Percentiles rank a stretch among this genome's conserved stretches.
phyloP scores from a whole-genome alignment of 2,113 vertebrate genomes.

The Eulacestoma nigropectus region DNA sequence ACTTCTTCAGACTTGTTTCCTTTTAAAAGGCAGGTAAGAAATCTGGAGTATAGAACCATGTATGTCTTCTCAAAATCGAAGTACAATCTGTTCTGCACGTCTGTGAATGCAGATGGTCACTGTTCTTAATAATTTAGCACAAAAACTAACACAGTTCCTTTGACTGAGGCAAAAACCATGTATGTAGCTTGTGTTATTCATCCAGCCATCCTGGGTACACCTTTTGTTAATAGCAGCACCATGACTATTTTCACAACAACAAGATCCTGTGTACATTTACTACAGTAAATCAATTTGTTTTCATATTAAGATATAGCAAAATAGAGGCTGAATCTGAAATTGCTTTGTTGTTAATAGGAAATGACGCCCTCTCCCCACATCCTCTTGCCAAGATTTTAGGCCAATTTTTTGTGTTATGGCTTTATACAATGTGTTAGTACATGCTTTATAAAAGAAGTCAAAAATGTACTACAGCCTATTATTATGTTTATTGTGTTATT shows the following conservation, averaged over 20 bases:
- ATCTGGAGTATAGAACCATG: not conserved
- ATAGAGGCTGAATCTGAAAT: not conserved
- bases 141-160: not conserved
- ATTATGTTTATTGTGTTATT: not conserved
- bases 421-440: not conserved
- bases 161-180: not conserved
- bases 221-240: not conserved
- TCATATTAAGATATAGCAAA: not conserved
- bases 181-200: not conserved
- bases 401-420: not conserved
- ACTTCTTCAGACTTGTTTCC: not conserved
- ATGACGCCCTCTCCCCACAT: not conserved
- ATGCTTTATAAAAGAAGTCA: not conserved
- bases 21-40: not conserved
- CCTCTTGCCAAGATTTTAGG: not conserved
- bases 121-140: not conserved
- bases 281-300: not conserved
- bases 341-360: not conserved
- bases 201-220: not conserved
- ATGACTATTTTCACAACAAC: not conserved
- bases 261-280: not conserved
- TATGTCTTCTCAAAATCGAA: not conserved
- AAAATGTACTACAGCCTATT: not conserved
- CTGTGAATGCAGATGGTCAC: constrained; percentile 32
- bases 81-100: not conserved